A percentile compares a stretch with the other conserved stretches of the same genome.
phyloP scores from a whole-genome alignment of 2,797 vertebrate species.

The Falco columbarius region DNA sequence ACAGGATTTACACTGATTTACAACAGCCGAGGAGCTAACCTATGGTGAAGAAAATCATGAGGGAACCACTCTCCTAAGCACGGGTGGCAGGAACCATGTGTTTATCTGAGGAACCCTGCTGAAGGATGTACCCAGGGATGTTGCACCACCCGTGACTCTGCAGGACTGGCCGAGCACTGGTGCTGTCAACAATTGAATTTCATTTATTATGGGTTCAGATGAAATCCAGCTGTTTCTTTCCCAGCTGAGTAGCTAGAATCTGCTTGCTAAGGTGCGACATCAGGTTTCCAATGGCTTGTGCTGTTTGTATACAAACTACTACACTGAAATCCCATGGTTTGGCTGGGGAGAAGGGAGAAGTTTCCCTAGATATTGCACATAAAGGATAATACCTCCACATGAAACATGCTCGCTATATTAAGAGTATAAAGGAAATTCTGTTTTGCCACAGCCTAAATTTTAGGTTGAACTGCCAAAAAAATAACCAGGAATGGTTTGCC shows the following conservation, averaged over 20 bases:
- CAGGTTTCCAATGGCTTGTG: conserved; percentile 31
- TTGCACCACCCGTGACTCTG: background rate
- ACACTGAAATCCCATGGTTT: background rate
- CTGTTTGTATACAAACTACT: background rate
- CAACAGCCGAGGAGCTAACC: background rate
- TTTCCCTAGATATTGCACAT: conserved; percentile 33
- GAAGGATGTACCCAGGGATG: background rate
- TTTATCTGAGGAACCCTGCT: background rate
- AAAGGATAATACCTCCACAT: background rate
- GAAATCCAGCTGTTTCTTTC: background rate
- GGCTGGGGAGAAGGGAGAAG: conserved; percentile 5
- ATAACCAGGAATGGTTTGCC: background rate
- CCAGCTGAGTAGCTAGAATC: background rate
- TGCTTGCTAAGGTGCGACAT: background rate
- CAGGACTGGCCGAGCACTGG: background rate
- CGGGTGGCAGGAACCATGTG: background rate
- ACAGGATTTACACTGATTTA: background rate
- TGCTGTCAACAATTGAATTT: background rate
- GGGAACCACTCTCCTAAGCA: background rate
- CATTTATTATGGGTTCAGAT: background rate
- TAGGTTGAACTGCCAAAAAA: background rate
- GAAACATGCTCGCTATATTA: background rate
- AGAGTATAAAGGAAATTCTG: background rate
- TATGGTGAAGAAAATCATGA: background rate
- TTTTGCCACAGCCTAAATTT: conserved; percentile 33